Conservation (phyloP, 2,888 invertebrate species). For the Aphidoletes aphidimyza region DNA sequence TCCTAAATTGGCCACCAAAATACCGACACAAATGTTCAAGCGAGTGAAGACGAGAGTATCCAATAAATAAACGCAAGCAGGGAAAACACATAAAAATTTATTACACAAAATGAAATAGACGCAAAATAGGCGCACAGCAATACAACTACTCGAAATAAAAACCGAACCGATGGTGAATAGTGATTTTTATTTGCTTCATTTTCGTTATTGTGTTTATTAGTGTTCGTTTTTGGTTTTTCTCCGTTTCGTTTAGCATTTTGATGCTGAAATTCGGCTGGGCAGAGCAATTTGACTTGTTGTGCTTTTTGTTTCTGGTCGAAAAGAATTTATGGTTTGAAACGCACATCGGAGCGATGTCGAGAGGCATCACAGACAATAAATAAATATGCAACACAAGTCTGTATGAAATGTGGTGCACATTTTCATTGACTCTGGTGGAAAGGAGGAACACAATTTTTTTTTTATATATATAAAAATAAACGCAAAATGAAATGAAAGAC, state of each 20-base stretch:
- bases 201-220: no score
- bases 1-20: background rate
- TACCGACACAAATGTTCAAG: background rate
- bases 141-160: background rate
- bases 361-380: background rate
- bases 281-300: no score
- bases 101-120: no score
- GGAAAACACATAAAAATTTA: background rate
- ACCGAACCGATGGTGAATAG: background rate
- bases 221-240: no score
- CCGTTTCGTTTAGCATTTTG: no score
- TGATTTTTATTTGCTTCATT: no score
- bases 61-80: background rate
- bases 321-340: slow-evolving; percentile 2
- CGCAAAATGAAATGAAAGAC: background rate
- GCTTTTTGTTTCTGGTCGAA: background rate
- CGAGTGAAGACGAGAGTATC: background rate
- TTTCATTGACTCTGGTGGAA: background rate
- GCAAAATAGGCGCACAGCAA: background rate
- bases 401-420: background rate
- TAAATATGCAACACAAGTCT: slow-evolving; percentile 8
- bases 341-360: no score
- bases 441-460: background rate
- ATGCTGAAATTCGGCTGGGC: no score
- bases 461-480: background rate